phyloP scores from a whole-genome alignment of 2,888 invertebrate genomes.

The Atherix ibis region DNA sequence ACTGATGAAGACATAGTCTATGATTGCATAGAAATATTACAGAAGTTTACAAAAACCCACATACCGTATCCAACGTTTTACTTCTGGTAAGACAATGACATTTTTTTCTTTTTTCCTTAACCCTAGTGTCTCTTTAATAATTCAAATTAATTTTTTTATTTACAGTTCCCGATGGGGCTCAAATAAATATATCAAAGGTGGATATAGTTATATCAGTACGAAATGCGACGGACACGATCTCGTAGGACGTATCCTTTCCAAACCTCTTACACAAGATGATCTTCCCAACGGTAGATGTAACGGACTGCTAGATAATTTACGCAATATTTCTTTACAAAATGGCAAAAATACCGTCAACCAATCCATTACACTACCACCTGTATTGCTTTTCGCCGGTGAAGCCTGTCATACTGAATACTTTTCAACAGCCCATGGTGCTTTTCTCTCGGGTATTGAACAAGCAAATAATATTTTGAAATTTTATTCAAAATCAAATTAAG shows the following conservation, averaged over 20 bases:
- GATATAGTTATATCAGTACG: constrained; percentile 41
- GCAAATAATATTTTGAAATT: constrained; percentile 7
- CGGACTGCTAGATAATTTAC: background rate
- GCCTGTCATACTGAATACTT: constrained; percentile 41
- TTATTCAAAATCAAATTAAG: constrained; percentile 2
- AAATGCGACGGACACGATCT: constrained; percentile 30
- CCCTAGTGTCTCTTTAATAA: too few species aligned
- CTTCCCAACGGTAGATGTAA: background rate
- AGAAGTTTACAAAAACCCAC: constrained; percentile 33
- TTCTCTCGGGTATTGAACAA: constrained; percentile 39
- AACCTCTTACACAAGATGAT: constrained; percentile 26
- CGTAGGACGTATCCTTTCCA: constrained; percentile 26
- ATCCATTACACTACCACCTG: constrained; percentile 20
- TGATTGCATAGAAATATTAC: constrained; percentile 37
- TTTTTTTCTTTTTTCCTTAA: background rate
- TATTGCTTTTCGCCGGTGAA: constrained; percentile 47
- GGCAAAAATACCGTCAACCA: background rate
- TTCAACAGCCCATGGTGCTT: constrained; percentile 54
- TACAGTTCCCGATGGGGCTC: constrained; percentile 39
- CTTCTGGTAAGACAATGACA: constrained; percentile 27
- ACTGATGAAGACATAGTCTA: constrained; percentile 34
- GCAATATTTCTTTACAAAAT: constrained; percentile 1
- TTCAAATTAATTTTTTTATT: constrained; percentile 6
- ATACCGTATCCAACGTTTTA: constrained; percentile 36
- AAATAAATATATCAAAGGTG: constrained; percentile 39